phyloP scores from a whole-genome alignment of 2,113 vertebrate species.

The Craseonycteris thonglongyai region DNA sequence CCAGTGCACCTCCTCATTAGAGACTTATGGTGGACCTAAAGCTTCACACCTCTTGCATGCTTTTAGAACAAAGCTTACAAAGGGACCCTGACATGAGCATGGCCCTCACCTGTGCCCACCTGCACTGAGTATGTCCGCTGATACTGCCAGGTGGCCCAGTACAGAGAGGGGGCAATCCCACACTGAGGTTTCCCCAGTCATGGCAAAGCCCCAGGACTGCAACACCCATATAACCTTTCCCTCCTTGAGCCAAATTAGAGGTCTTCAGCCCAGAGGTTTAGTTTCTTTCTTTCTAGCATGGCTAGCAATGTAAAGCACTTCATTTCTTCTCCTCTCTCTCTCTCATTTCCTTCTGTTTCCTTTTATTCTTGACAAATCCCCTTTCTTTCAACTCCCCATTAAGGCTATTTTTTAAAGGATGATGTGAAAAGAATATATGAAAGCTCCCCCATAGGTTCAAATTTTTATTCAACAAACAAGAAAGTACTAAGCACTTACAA shows the following conservation, averaged over 20 bases:
- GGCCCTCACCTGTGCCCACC: background rate
- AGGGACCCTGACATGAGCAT: background rate
- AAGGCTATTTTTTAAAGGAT: background rate
- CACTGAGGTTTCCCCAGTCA: background rate
- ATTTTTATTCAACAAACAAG: background rate
- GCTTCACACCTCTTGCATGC: background rate
- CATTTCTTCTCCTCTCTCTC: background rate
- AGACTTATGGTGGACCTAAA: background rate
- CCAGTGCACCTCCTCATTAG: background rate
- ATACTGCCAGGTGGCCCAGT: accelerated
- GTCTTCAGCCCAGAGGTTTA: background rate
- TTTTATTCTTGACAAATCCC: background rate
- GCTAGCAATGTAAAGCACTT: background rate
- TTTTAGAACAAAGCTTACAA: background rate
- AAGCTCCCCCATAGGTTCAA: background rate
- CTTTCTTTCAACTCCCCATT: background rate
- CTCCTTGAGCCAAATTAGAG: background rate
- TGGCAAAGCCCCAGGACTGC: background rate
- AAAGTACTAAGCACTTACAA: background rate
- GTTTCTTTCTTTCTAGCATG: background rate
- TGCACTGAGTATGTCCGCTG: no score
- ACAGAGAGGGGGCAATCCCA: accelerated
- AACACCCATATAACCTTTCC: background rate
- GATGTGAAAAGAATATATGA: background rate
- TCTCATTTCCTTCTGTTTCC: background rate